Conservation (phyloP, 2,888 invertebrate genomes). For the Sinelater perroti region DNA sequence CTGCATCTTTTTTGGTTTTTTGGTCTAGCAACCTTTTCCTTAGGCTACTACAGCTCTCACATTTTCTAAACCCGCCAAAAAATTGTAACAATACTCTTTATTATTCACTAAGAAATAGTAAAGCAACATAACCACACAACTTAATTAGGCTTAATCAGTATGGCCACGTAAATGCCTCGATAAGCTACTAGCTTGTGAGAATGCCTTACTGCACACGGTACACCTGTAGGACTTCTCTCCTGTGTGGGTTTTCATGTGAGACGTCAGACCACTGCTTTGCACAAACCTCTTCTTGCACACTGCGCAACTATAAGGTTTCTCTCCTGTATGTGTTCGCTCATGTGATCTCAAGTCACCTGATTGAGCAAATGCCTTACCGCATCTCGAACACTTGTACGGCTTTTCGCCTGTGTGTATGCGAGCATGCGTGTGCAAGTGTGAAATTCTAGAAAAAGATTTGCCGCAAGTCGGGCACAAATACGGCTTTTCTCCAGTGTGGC, state of each 20-base stretch:
- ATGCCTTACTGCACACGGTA: constrained; percentile 34
- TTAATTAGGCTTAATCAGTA: constrained; percentile 15
- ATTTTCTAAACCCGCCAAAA: too few relatives aligned
- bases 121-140: too few relatives aligned
- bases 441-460: constrained; percentile 33
- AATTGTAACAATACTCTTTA: too few relatives aligned
- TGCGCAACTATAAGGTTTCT: constrained; percentile 41
- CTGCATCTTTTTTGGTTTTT: too few relatives aligned
- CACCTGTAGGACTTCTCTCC: constrained; percentile 36
- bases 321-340: constrained; percentile 41
- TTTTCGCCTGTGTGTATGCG: constrained; percentile 53
- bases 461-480: constrained; percentile 54
- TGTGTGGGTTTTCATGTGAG: constrained; percentile 46
- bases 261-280: constrained; percentile 43
- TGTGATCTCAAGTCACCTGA: constrained; percentile 44
- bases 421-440: constrained; percentile 47
- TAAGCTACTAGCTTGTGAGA: constrained; percentile 36
- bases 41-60: too few relatives aligned
- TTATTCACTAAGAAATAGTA: too few relatives aligned
- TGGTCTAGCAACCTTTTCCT: too few relatives aligned
- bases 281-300: constrained; percentile 44
- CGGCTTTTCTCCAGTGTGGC: constrained; percentile 56
- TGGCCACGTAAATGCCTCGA: constrained; percentile 28
- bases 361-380: constrained; percentile 44
- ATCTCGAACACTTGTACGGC: constrained; percentile 43